Percentiles rank a stretch among this genome's conserved stretches.
phyloP scores from a whole-genome alignment of 2,113 vertebrate species.

The Elephas maximus region DNA sequence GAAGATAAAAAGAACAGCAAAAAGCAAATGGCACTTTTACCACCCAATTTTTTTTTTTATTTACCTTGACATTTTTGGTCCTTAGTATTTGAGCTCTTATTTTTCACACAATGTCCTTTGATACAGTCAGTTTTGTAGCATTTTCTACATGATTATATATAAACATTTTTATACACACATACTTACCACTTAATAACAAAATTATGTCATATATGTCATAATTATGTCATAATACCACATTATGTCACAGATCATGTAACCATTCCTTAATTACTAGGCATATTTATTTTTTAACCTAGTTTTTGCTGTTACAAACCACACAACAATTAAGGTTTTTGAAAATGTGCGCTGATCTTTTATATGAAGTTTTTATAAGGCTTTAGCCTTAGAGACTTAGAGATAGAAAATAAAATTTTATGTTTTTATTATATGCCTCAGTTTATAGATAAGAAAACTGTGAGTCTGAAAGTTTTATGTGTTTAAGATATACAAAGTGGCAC shows the following conservation, averaged over 20 bases:
- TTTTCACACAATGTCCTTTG: neutral
- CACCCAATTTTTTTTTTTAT: neutral
- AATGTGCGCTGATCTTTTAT: neutral
- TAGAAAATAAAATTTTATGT: neutral
- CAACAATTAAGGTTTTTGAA: neutral
- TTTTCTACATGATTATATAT: neutral
- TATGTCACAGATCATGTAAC: neutral
- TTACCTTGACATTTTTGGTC: neutral
- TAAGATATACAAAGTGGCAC: neutral
- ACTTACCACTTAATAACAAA: constrained; percentile 1
- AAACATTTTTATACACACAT: neutral
- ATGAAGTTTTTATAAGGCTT: neutral
- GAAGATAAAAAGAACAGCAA: neutral
- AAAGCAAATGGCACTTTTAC: neutral
- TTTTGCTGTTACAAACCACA: neutral
- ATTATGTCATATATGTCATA: neutral
- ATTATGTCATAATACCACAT: too few species aligned
- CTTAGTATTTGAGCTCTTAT: neutral
- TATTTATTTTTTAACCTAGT: neutral
- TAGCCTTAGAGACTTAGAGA: neutral
- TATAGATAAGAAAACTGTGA: neutral
- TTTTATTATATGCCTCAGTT: neutral
- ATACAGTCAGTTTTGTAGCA: neutral
- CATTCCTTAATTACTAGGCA: neutral
- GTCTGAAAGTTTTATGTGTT: neutral